Base-by-base conservation (phyloP, 2,113 vertebrate genomes). In the Halichoerus grypus region DNA sequence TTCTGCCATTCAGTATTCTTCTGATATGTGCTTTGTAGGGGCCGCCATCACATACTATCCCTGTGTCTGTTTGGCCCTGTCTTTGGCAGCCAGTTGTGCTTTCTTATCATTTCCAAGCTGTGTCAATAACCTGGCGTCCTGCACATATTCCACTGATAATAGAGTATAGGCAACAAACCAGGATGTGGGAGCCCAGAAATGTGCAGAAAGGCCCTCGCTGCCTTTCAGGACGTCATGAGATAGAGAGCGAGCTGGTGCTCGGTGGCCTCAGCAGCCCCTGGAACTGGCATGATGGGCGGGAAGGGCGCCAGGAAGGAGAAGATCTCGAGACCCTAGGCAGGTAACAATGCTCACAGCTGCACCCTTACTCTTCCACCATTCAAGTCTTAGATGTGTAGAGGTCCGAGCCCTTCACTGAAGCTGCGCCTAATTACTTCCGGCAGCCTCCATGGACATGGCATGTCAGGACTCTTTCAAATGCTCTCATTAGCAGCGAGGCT, bases 221-320 rank as follows among this genome's bases (percentile, higher is more conserved):
- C 7, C n/a, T 49, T 36, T 55, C 24, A 10, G n/a, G 16, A 3
- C 18, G 5, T 14, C 14, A 21, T 2, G 0, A 4, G 67, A 4
- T n/a, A 28, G 55, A 87, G 53, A 63, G 2, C 26, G 18, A 31
- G 55, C n/a, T 6, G 1, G 0, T 26, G 16, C 9, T 18, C 0
- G 0, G 22, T 2, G 28, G 46, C 15, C 82, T 55, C 16, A 1
- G 8, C 28, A 28, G 31, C 76, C 31, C 55, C 51, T 7, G 2
- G 3, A 12, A 53, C 22, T 3, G 33, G 21, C 31, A 53, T 42
- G 31, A 24, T 4, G n/a, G 21, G 3, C 83, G 87, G 39, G 49
- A 72, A 67, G n/a, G n/a, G 12, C 0, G 0, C 36, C 14, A 15
- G 49, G 51, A 46, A 76, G 79, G 53, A 55, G 31, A 31, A 72